These are phyloP conservation scores for Drosophila pandora DNA, from an alignment of 1,140 invertebrate genomes.

Conservation along the genomic window DNA sequence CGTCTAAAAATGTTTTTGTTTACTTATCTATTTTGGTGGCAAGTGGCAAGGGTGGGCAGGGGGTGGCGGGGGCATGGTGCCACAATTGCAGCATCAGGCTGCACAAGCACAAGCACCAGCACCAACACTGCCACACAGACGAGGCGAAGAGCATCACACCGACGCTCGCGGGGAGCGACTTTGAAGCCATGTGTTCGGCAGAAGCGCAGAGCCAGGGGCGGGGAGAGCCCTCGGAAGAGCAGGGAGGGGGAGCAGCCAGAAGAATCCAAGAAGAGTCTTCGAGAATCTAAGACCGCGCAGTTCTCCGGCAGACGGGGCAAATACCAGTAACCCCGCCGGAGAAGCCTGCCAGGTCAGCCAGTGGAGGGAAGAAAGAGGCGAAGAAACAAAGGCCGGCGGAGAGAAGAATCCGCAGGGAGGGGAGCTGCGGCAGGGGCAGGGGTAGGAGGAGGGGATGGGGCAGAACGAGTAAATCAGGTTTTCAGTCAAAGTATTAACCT, in stretches of 20 bases:
- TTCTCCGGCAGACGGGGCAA: not conserved
- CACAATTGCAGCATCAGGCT: slow-evolving; percentile 29
- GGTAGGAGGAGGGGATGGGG: not conserved
- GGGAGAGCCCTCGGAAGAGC: not conserved
- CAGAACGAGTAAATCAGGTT: slow-evolving; percentile 80
- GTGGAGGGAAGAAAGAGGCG: slow-evolving; percentile 27
- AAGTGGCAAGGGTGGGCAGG: not conserved
- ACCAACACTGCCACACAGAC: slow-evolving; percentile 1
- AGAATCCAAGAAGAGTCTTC: too few relatives aligned
- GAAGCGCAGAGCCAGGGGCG: not conserved
- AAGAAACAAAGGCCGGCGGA: slow-evolving; percentile 24
- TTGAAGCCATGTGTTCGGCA: slow-evolving; percentile 29
- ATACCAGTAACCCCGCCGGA: slow-evolving; percentile 39
- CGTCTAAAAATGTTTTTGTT: slow-evolving; percentile 72
- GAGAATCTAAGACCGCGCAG: not conserved
- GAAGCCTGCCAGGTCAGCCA: slow-evolving; percentile 40
- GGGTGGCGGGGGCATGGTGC: not conserved
- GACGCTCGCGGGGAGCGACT: not conserved
- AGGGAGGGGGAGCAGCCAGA: too few relatives aligned
- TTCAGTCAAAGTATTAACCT: slow-evolving; percentile 78
- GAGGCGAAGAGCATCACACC: slow-evolving; percentile 12
- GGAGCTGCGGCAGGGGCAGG: not conserved
- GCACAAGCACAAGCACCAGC: slow-evolving; percentile 9
- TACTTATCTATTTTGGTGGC: slow-evolving; percentile 43
- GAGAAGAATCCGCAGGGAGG: slow-evolving; percentile 11